These are phyloP conservation scores for Holotrichia oblita DNA, from an alignment of 1,140 invertebrate genomes.

Conservation along the genomic window DNA sequence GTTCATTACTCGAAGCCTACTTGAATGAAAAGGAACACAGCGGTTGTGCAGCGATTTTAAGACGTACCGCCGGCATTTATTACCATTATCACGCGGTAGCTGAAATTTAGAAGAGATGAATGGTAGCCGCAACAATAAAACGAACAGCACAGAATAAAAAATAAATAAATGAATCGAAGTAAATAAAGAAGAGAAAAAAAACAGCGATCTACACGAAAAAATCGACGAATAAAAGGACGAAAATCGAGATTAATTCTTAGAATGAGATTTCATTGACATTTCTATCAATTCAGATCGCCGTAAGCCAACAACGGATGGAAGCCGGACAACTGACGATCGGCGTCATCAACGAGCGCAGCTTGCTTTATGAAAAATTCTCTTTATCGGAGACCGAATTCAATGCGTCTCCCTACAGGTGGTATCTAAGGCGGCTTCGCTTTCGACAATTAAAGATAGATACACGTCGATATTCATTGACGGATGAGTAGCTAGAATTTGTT, in stretches of 20 bases:
- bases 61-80: neutral
- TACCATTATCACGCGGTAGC: slow-evolving; percentile 6
- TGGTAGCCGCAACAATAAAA: neutral
- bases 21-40: neutral
- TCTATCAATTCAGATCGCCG: slow-evolving; percentile 1
- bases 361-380: neutral
- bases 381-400: neutral
- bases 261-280: slow-evolving; percentile 8
- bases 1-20: neutral
- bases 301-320: neutral
- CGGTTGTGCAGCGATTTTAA: neutral
- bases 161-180: no score
- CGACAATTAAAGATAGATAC: neutral
- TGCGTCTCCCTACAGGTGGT: neutral
- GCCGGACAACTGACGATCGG: slow-evolving; percentile 4
- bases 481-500: neutral
- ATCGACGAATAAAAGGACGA: neutral
- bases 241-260: slow-evolving; percentile 13
- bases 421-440: neutral
- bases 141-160: neutral
- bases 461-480: slow-evolving; percentile 1
- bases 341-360: slow-evolving; percentile 5
- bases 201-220: neutral
- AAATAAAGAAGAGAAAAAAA: no score
- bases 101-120: neutral